Percentiles rank a stretch among this genome's conserved stretches.
Evolutionary conservation across 2,888 invertebrate species (phyloP).

Genomic region (Melinaea menophilus): DNA sequence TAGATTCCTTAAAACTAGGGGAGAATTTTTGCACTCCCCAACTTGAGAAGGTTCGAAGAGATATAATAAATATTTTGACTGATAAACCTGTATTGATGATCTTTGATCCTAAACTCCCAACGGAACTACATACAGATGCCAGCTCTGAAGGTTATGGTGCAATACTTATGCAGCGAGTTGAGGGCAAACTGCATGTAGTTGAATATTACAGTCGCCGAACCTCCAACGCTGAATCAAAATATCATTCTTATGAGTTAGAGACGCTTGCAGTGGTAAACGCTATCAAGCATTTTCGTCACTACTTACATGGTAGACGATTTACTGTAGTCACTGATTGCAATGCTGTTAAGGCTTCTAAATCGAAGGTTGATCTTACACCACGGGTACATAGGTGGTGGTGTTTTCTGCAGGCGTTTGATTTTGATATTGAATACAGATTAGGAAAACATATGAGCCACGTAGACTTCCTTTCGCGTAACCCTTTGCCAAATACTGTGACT

Average conservation of each 20-base stretch:
- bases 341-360: not conserved
- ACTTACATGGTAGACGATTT: not conserved
- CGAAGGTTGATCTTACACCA: not conserved
- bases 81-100: not conserved
- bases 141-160: not conserved
- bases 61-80: not conserved
- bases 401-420: not conserved
- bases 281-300: not conserved
- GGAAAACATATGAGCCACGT: not conserved
- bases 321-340: not conserved
- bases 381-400: not conserved
- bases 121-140: not conserved
- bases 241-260: no score
- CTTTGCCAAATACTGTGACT: no score
- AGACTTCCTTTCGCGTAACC: not conserved
- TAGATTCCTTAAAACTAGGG: no score
- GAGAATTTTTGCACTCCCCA: no score
- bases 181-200: not conserved
- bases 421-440: not conserved
- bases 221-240: not conserved
- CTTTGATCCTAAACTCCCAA: not conserved
- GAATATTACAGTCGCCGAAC: not conserved
- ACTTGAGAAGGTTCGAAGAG: not conserved
- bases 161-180: not conserved
- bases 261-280: no score